These are phyloP conservation scores for Paracyclopina nana DNA, from an alignment of 1,140 invertebrate genomes.

Conservation along the genomic window DNA sequence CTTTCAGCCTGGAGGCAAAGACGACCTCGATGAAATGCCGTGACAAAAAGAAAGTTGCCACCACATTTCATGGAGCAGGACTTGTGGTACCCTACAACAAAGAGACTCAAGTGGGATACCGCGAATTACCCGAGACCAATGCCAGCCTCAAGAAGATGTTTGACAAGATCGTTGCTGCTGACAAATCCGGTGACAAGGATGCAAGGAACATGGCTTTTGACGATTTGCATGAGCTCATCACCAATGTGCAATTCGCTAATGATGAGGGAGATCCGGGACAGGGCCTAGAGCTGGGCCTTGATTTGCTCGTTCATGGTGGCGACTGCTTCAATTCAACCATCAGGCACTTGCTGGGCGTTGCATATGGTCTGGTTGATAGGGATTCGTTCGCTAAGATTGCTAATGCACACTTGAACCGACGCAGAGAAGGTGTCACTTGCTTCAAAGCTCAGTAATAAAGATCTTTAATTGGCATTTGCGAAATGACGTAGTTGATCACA, in stretches of 20 bases:
- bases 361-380: constrained; percentile 52
- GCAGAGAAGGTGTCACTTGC: not conserved
- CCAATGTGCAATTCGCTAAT: constrained; percentile 59
- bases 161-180: constrained; percentile 38
- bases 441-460: not conserved
- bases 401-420: constrained; percentile 19
- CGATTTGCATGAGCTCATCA: constrained; percentile 51
- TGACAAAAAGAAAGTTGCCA: constrained; percentile 45
- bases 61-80: constrained; percentile 61
- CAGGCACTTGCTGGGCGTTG: constrained; percentile 42
- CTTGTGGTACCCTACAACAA: constrained; percentile 69
- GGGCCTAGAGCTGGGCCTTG: constrained; percentile 62
- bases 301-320: constrained; percentile 41
- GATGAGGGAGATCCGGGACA: constrained; percentile 89
- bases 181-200: constrained; percentile 26
- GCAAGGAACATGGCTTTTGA: constrained; percentile 37
- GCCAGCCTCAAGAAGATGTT: constrained; percentile 49
- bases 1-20: constrained; percentile 38
- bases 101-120: constrained; percentile 44
- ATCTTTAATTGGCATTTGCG: no score
- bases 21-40: constrained; percentile 38
- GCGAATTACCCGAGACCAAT: constrained; percentile 23
- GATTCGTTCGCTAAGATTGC: constrained; percentile 51
- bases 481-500: no score
- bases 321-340: constrained; percentile 42